Evolutionary conservation across 2,797 vertebrate species (phyloP).

Genomic region (Sus cebifrons): DNA sequence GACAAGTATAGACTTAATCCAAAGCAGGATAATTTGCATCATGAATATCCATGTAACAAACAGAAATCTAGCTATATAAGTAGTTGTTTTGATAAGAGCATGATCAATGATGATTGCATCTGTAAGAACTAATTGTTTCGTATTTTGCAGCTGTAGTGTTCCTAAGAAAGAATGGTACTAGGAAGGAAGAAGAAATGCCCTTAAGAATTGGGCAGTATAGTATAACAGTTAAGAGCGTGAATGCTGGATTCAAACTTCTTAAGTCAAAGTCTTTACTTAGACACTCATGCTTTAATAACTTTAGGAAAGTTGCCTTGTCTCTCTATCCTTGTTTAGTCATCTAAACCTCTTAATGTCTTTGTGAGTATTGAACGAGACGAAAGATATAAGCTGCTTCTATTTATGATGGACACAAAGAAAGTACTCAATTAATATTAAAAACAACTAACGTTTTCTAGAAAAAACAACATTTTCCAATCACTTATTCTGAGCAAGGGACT

Average conservation of each 20-base stretch:
- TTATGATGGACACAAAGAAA: not conserved
- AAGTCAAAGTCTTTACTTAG: not conserved
- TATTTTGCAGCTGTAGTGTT: not conserved
- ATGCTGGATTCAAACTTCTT: not conserved
- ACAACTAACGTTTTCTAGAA: not conserved
- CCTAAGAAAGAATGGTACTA: not conserved
- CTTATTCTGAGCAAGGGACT: not conserved
- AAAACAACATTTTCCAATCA: not conserved
- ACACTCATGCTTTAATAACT: not conserved
- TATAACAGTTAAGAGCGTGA: not conserved
- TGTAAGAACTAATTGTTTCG: not conserved
- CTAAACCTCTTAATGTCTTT: not conserved
- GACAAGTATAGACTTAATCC: not conserved
- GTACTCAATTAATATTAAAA: not conserved
- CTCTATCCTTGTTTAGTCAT: not conserved
- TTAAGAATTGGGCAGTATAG: not conserved
- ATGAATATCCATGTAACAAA: not conserved
- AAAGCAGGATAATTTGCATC: not conserved
- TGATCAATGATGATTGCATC: not conserved
- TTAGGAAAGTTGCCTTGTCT: not conserved
- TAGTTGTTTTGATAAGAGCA: conserved; percentile 10
- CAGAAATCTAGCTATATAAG: not conserved
- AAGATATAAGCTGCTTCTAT: not conserved
- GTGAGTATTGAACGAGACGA: not conserved
- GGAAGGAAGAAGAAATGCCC: not conserved